These are phyloP conservation scores for Phoebastria nigripes DNA, from an alignment of 2,797 vertebrate genomes.

Conservation along the genomic window DNA sequence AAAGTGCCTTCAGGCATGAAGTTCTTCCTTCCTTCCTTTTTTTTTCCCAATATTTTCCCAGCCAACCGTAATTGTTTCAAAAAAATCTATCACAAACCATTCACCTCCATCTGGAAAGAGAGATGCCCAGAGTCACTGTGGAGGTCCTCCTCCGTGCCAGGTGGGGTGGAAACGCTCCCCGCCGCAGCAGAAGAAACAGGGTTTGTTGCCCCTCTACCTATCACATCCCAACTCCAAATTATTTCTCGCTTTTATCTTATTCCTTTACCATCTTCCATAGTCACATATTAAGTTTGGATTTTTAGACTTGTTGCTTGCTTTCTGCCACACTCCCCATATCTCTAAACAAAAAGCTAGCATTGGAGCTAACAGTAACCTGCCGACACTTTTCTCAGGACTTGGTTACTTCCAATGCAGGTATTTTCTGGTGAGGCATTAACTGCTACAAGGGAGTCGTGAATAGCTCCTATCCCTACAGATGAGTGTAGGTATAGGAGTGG, in stretches of 20 bases:
- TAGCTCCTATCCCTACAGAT: not conserved
- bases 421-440: not conserved
- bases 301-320: not conserved
- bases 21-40: not conserved
- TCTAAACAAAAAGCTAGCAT: not conserved
- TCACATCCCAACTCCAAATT: slow-evolving; percentile 40
- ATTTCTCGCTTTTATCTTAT: slow-evolving; percentile 35
- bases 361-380: not conserved
- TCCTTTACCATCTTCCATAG: not conserved
- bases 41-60: not conserved
- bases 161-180: not conserved
- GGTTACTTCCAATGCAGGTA: not conserved
- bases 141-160: slow-evolving; percentile 2
- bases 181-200: not conserved
- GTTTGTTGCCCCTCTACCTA: not conserved
- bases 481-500: too few species aligned
- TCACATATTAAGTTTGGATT: not conserved
- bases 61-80: not conserved
- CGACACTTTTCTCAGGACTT: not conserved
- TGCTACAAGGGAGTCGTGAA: not conserved
- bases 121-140: slow-evolving; percentile 5
- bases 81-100: not conserved
- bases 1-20: not conserved
- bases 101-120: not conserved
- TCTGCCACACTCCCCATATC: not conserved